Percentiles rank a stretch among this genome's conserved stretches.
Evolutionary conservation across 2,888 invertebrate genomes (phyloP).

Genomic region (Meteorus colon): DNA sequence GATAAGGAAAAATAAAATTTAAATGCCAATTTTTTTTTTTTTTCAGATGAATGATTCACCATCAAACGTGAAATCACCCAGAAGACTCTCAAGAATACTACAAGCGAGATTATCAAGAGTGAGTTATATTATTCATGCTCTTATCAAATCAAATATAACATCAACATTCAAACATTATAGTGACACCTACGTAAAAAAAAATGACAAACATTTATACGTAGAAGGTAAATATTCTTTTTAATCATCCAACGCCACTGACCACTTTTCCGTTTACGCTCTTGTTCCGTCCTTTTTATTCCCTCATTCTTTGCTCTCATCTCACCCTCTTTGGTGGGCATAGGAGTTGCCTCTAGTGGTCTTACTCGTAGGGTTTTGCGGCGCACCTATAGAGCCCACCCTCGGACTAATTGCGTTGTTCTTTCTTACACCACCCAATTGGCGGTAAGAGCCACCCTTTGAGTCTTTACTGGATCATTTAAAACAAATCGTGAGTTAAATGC

Average conservation of each 20-base stretch:
- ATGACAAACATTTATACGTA: neutral
- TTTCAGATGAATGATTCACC: neutral
- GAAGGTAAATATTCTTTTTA: neutral
- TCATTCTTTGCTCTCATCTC: neutral
- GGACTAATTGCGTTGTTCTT: slow-evolving; percentile 17
- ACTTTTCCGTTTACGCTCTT: neutral
- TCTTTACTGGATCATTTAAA: neutral
- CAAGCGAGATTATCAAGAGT: neutral
- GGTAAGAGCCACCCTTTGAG: neutral
- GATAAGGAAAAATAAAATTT: neutral
- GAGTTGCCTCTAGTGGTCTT: slow-evolving; percentile 6
- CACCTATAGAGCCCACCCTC: neutral
- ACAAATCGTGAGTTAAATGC: neutral
- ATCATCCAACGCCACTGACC: neutral
- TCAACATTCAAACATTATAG: neutral
- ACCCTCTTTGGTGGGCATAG: neutral
- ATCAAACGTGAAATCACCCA: neutral
- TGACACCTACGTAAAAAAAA: neutral
- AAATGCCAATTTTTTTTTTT: neutral
- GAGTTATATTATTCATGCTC: neutral
- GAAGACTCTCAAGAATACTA: neutral
- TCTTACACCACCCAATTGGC: neutral
- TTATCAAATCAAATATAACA: neutral
- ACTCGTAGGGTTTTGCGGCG: neutral
- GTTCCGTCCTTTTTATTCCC: neutral